Conservation (phyloP, 1,140 invertebrate genomes). For the Magallana ariakensis region DNA sequence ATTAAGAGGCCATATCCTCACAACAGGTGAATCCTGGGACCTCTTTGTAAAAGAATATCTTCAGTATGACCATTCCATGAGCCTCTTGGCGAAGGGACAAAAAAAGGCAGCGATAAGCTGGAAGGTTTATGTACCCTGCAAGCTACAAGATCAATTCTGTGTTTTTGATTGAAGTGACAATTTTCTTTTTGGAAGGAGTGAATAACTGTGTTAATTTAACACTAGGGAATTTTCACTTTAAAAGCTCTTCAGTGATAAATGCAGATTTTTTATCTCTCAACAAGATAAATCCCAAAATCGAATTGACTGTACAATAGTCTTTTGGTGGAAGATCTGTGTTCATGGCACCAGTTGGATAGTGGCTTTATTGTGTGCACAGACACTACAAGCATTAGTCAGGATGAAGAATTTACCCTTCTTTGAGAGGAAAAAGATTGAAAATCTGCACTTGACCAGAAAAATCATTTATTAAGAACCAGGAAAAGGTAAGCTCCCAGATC, state of each 20-base stretch:
- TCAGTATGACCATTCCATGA: constrained; percentile 23
- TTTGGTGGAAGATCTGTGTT: not conserved
- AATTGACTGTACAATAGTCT: constrained; percentile 9
- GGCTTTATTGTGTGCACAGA: not conserved
- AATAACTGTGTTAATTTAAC: constrained; percentile 19
- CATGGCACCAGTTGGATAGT: not conserved
- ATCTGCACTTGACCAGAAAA: not conserved
- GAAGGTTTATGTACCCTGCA: not conserved
- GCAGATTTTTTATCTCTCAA: not conserved
- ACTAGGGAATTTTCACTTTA: constrained; percentile 31
- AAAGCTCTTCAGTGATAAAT: constrained; percentile 18
- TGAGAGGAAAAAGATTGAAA: not conserved
- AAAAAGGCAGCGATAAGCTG: constrained; percentile 15
- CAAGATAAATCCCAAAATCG: not conserved
- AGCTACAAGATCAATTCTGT: not conserved
- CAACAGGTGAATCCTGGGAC: not conserved
- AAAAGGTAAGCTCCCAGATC: not conserved
- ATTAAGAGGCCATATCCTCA: constrained; percentile 23
- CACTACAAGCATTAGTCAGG: not conserved
- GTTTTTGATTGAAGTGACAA: constrained; percentile 33
- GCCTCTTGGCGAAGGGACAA: constrained; percentile 23
- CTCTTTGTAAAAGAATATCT: constrained; percentile 16
- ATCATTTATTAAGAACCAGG: not conserved
- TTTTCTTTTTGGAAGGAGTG: constrained; percentile 20
- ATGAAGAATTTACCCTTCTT: not conserved